Percentiles rank a stretch among this genome's conserved stretches.
Evolutionary conservation across 2,888 invertebrate genomes (phyloP).

Genomic region (Epinotia nisella): DNA sequence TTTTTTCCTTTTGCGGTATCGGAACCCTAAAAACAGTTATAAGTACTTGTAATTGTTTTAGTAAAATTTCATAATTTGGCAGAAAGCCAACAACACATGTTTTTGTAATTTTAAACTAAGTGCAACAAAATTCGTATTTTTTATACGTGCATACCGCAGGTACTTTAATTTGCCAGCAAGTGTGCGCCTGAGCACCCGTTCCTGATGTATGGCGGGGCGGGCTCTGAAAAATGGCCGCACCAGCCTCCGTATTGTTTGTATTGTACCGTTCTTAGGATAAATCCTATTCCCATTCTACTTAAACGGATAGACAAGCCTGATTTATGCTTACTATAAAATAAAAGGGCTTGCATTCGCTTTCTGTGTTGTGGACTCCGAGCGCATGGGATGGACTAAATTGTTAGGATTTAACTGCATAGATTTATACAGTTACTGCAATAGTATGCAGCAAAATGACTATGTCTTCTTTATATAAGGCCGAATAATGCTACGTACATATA

Average conservation of each 20-base stretch:
- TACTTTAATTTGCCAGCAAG: constrained; percentile 21
- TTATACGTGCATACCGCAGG: not conserved
- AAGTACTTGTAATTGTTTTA: too few relatives aligned
- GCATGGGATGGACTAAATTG: not conserved
- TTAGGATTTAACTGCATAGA: not conserved
- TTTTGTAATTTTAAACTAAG: too few relatives aligned
- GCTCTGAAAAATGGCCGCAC: constrained; percentile 42
- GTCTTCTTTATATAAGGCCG: too few relatives aligned
- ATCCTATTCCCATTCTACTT: constrained; percentile 41
- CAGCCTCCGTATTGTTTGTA: constrained; percentile 42
- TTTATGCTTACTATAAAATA: constrained; percentile 40
- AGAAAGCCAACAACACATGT: too few relatives aligned
- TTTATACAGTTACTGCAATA: too few relatives aligned
- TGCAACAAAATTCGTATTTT: too few relatives aligned
- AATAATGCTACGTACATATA: too few relatives aligned
- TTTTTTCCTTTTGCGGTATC: too few relatives aligned
- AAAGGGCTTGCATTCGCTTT: constrained; percentile 19
- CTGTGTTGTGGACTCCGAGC: constrained; percentile 8
- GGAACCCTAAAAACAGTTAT: too few relatives aligned
- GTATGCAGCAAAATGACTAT: too few relatives aligned
- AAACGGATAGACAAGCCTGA: constrained; percentile 42
- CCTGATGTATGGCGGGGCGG: constrained; percentile 44
- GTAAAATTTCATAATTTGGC: too few relatives aligned
- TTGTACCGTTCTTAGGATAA: constrained; percentile 39
- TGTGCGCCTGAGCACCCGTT: constrained; percentile 40